Base-by-base conservation (phyloP, 64 coral and sea anemone genomes). In the Cladopsammia gracilis region DNA sequence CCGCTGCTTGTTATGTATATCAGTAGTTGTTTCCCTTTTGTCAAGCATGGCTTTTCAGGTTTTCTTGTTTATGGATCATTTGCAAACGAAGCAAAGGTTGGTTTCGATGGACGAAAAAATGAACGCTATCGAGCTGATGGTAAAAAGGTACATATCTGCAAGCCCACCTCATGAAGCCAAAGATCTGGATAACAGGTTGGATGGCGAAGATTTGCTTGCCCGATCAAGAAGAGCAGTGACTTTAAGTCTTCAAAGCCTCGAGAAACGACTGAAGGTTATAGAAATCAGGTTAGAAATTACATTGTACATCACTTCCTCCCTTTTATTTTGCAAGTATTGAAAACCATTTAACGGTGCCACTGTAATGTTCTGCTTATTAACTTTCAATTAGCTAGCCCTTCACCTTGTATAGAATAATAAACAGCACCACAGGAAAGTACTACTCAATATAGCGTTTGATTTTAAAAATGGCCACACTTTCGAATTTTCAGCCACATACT, bases 191-290 rank as follows among this genome's bases (percentile, higher is more conserved):
- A 22, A 77, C 48, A 14, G 49, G 2, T 1, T 23, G 9, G 48
- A 77, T 77, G 74, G 4, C 10, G 49, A 53, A 77, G 9, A 18
- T 77, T 52, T 52, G 19, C 74, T 22, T 53, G 7, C 23, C 2
- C 48, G 74, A 10, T 20, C 6, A n/a, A 77, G 11, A 48, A 77
- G 48, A 54, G 19, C 70, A 15, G 8, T 46, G 18, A 18, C 16
- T 10, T 52, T 53, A 48, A 53, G 48, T 46, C 48, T 76, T n/a
- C 46, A 76, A 52, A 23, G 73, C 18, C 47, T 76, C 47, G 73
- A 76, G 47, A 76, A 76, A 76, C 14, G 73, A 76, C 19, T 76
- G 47, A 76, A 76, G 53, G 46, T 76, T 22, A 20, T 77, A 54
- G 74, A 77, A 77, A 23, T 53, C 48, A 53, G 74, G 74, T 77